A percentile compares a stretch with the other conserved stretches of the same genome.
Evolutionary conservation across 2,797 vertebrate species (phyloP).

Genomic region (Momotus momota): DNA sequence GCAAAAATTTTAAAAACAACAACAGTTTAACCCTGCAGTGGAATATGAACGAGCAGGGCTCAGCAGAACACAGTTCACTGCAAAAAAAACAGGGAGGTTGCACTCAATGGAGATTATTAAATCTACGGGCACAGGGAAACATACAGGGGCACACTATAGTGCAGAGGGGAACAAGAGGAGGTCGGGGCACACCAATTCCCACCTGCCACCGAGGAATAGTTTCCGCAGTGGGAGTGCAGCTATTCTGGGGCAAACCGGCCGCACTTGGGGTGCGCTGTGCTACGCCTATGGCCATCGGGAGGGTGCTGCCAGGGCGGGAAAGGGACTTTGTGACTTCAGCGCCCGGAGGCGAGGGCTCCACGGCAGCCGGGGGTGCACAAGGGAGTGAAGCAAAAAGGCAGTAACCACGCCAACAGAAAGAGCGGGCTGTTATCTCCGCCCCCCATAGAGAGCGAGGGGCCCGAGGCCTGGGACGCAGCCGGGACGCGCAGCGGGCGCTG

Average conservation of each 20-base stretch:
- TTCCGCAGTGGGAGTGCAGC: background rate
- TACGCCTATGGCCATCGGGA: fast-evolving
- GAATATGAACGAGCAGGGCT: background rate
- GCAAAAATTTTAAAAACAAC: fast-evolving
- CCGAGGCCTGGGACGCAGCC: background rate
- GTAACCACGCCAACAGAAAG: no score
- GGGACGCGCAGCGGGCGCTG: background rate
- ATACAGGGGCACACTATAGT: fast-evolving
- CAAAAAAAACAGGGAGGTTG: fast-evolving
- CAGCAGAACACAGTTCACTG: background rate
- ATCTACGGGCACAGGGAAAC: fast-evolving
- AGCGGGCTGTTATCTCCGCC: background rate
- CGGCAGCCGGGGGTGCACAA: no score
- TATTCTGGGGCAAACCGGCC: fast-evolving
- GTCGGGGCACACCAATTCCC: background rate
- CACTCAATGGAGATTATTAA: background rate
- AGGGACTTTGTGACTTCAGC: background rate
- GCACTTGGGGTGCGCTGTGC: no score
- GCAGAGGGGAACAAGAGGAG: fast-evolving
- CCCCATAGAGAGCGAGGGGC: fast-evolving
- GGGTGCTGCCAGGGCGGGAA: background rate
- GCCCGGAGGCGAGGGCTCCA: background rate
- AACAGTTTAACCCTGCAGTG: background rate
- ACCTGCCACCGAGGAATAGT: fast-evolving
- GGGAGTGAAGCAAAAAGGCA: fast-evolving